Evolutionary conservation across 2,888 invertebrate species (phyloP).

Genomic region (Thalpophila matura): DNA sequence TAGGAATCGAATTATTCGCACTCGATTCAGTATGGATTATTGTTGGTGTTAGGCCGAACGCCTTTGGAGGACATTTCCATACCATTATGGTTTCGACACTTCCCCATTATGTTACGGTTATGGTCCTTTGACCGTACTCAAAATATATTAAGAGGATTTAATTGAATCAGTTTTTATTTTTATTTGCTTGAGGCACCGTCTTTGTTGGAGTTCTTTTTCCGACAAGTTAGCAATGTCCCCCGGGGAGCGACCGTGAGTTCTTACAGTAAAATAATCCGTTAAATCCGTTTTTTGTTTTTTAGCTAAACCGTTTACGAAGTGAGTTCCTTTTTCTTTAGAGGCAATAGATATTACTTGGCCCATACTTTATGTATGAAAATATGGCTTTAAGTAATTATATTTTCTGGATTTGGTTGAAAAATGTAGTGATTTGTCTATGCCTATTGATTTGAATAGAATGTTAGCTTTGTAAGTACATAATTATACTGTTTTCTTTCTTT

Average conservation of each 20-base stretch:
- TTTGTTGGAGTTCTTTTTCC: background rate
- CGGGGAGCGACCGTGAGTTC: background rate
- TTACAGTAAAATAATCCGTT: conserved; percentile 22
- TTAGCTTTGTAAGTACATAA: too few relatives aligned
- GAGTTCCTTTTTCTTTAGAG: too few relatives aligned
- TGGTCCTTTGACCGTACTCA: background rate
- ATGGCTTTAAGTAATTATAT: too few relatives aligned
- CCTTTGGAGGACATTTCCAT: background rate
- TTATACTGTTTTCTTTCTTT: too few relatives aligned
- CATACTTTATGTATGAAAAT: too few relatives aligned
- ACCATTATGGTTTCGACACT: background rate
- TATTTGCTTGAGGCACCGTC: background rate
- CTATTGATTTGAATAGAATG: too few relatives aligned
- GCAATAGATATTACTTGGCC: too few relatives aligned
- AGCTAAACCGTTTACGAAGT: background rate
- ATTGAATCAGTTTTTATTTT: background rate
- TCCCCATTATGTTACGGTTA: background rate
- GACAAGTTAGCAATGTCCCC: conserved; percentile 1
- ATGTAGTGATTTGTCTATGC: too few relatives aligned
- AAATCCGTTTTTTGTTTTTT: background rate
- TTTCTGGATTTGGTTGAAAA: too few relatives aligned
- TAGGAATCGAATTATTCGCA: background rate
- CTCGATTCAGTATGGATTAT: too few relatives aligned
- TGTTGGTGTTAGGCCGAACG: background rate
- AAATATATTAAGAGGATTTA: background rate